A percentile compares a stretch with the other conserved stretches of the same genome.
Evolutionary conservation across 1,140 invertebrate genomes (phyloP).

Genomic region (Drosophila auraria): DNA sequence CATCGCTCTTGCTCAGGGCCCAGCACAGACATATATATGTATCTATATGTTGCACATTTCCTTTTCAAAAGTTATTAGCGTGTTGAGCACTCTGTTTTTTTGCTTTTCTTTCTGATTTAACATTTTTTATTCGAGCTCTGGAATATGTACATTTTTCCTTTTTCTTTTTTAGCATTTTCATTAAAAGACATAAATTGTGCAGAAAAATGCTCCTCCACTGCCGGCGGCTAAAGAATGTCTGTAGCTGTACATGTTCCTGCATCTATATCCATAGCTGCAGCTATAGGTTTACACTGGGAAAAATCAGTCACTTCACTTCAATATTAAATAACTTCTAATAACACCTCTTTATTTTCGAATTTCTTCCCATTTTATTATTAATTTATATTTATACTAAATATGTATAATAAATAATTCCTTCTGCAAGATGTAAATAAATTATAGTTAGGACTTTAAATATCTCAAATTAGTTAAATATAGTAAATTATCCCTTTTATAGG

Average conservation of each 20-base stretch:
- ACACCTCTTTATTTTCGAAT: not conserved
- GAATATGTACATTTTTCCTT: conserved; percentile 17
- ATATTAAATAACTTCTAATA: no score
- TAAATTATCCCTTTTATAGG: not conserved
- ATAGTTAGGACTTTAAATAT: no score
- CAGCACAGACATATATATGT: conserved; percentile 1
- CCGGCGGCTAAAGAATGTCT: conserved; percentile 55
- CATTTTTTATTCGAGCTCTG: conserved; percentile 31
- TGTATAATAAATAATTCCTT: not conserved
- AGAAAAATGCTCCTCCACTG: conserved; percentile 69
- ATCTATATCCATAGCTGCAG: conserved; percentile 40
- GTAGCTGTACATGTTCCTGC: conserved; percentile 28
- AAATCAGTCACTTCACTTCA: not conserved
- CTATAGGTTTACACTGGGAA: conserved; percentile 1
- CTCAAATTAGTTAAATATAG: not conserved
- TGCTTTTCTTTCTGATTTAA: conserved; percentile 54
- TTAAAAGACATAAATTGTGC: conserved; percentile 83
- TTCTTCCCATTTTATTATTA: not conserved
- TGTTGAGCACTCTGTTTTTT: conserved; percentile 64
- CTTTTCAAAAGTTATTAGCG: conserved; percentile 82
- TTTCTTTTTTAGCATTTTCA: conserved; percentile 64
- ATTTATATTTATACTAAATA: not conserved
- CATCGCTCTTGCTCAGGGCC: not conserved
- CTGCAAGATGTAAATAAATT: not conserved
- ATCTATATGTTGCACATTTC: conserved; percentile 67